Conservation (phyloP, 1,140 invertebrate genomes). For the Drosophila cardini region DNA sequence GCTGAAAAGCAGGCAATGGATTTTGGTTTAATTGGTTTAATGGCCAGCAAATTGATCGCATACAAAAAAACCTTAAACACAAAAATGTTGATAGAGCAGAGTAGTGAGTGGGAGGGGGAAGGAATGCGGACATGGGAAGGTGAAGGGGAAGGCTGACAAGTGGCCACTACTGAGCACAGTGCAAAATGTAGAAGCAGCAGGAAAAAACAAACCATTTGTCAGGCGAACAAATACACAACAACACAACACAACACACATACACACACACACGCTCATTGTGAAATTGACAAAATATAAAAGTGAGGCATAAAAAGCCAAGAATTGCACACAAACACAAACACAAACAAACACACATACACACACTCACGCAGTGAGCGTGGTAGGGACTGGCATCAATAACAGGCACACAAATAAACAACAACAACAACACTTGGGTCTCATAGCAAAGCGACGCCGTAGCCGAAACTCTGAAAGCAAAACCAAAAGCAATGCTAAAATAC, state of each 20-base stretch:
- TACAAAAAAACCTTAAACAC: conserved; percentile 10
- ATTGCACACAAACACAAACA: conserved; percentile 22
- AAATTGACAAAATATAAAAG: conserved; percentile 50
- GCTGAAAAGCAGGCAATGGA: conserved; percentile 31
- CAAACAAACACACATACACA: not conserved
- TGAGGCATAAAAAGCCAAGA: conserved; percentile 38
- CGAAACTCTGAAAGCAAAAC: conserved; percentile 36
- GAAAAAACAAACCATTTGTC: conserved; percentile 56
- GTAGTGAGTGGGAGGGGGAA: not conserved
- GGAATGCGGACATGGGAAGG: not conserved
- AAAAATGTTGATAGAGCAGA: not conserved
- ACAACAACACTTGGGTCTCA: conserved; percentile 9
- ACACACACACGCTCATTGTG: conserved; percentile 17
- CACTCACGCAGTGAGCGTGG: not conserved
- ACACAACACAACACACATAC: not conserved
- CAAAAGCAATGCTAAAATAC: conserved; percentile 40
- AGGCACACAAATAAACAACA: conserved; percentile 38
- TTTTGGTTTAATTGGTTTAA: conserved; percentile 36
- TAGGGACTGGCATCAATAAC: conserved; percentile 45
- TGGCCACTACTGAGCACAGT: conserved; percentile 15
- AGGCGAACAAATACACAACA: conserved; percentile 29
- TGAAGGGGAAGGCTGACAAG: not conserved
- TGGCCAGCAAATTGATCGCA: conserved; percentile 9
- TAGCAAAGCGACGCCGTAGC: conserved; percentile 35
- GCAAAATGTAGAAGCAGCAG: conserved; percentile 34